Conservation (phyloP, 2,888 invertebrate genomes). For the Mesorhabditis belari region DNA sequence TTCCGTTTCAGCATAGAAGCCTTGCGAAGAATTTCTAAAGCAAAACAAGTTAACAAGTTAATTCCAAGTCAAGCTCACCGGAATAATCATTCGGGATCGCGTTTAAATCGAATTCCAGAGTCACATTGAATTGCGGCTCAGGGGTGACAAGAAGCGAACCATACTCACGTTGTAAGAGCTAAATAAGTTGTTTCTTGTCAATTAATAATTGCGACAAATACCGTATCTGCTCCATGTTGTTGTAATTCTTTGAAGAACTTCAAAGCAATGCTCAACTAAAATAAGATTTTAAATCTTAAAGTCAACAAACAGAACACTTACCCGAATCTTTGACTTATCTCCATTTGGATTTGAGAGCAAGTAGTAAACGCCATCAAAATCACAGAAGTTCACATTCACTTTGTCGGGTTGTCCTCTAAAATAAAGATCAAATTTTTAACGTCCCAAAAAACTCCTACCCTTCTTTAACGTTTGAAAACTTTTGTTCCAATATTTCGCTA, state of each 20-base stretch:
- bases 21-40: slow-evolving; percentile 65
- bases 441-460: slow-evolving; percentile 65
- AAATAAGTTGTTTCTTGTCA: slow-evolving; percentile 16
- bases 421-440: slow-evolving; percentile 40
- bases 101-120: slow-evolving; percentile 83
- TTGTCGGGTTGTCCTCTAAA: slow-evolving; percentile 86
- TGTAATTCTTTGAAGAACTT: slow-evolving; percentile 92
- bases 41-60: neutral
- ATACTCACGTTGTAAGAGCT: slow-evolving; percentile 82
- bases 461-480: slow-evolving; percentile 88
- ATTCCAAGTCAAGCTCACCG: slow-evolving; percentile 57
- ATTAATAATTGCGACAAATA: slow-evolving; percentile 26
- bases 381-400: slow-evolving; percentile 77
- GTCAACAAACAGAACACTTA: slow-evolving; percentile 60
- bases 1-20: slow-evolving; percentile 89
- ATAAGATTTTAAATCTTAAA: slow-evolving; percentile 1
- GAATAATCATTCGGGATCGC: slow-evolving; percentile 76
- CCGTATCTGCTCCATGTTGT: slow-evolving; percentile 92
- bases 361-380: slow-evolving; percentile 97
- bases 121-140: slow-evolving; percentile 90
- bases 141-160: slow-evolving; percentile 70
- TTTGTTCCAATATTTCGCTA: slow-evolving; percentile 87
- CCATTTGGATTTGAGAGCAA: slow-evolving; percentile 93
- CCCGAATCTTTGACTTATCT: slow-evolving; percentile 93
- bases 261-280: slow-evolving; percentile 83